These are phyloP conservation scores for Nibea albiflora DNA, from an alignment of 2,113 vertebrate species.

Conservation along the genomic window DNA sequence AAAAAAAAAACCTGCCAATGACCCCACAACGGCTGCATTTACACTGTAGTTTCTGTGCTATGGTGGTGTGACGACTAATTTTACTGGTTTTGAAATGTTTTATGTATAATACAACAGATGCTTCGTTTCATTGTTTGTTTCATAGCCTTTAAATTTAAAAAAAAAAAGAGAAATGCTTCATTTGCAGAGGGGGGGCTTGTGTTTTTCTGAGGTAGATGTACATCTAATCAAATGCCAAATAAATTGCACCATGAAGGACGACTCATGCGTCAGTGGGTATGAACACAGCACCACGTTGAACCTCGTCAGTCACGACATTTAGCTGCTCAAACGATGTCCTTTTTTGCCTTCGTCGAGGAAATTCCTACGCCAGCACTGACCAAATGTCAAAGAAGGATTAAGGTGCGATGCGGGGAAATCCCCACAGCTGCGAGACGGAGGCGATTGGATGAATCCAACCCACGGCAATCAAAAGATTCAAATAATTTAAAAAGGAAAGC, in stretches of 20 bases:
- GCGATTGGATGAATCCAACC: constrained; percentile 24
- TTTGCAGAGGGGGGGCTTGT: constrained; percentile 79
- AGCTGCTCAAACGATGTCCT: constrained; percentile 10
- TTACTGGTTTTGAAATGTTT: constrained; percentile 64
- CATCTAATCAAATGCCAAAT: constrained; percentile 98
- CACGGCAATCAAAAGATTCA: constrained; percentile 32
- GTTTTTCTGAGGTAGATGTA: constrained; percentile 88
- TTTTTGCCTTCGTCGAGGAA: constrained; percentile 39
- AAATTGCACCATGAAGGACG: constrained; percentile 90
- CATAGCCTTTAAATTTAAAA: constrained; percentile 78
- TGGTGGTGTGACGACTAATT: constrained; percentile 71
- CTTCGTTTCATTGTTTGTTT: constrained; percentile 84
- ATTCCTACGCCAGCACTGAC: constrained; percentile 37
- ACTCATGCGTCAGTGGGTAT: constrained; percentile 50
- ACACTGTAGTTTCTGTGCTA: constrained; percentile 55
- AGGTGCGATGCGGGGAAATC: constrained; percentile 57
- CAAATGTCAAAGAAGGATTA: constrained; percentile 74
- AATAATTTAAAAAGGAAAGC: constrained; percentile 66
- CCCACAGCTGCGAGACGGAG: constrained; percentile 12
- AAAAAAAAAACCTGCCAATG: constrained; percentile 1
- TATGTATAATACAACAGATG: constrained; percentile 70
- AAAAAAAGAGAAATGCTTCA: constrained; percentile 64
- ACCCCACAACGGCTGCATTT: constrained; percentile 45
- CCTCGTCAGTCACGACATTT: constrained; percentile 50
- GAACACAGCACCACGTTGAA: constrained; percentile 28